Evolutionary conservation across 2,113 vertebrate species (phyloP), one percentile per base, ranked within the genome.

Genomic region (Podocnemis expansa): DNA sequence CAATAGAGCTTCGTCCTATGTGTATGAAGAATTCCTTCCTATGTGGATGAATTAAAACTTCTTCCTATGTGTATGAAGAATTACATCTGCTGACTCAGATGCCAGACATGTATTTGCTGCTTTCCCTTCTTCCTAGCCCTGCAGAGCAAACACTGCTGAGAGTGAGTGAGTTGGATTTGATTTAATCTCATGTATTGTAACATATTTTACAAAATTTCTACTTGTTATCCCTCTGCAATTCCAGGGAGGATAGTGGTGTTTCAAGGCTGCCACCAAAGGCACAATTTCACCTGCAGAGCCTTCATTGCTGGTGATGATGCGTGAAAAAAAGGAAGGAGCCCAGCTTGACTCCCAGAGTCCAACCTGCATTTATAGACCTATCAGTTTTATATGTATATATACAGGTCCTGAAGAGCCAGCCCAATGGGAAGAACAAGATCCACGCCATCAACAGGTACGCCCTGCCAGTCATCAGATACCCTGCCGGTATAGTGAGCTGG

Each of bases 61-160:
- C 95, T 91, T 95, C 87, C 86, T 96, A 25, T 0, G 21, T 58
- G 80, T 95, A 54, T 89, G 91, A 96, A 95, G 95, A 97, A 94
- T 95, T 93, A 58, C 83, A 84, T 41, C 55, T 90, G 86, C 86
- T 96, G 94, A 96, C 92, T 96, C 84, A 93, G 87, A 88, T 91
- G 95, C 90, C 92, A 96, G 95, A 90, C 73, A 4, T 7, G 78
- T 96, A 96, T 96, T 96, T 97, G 93, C 93, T 96, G 91, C 89
- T 84, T 27, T 86, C 89, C 27, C 38, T 27, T 90, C 52, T 90
- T 89, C 78, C 86, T 82, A 94, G 49, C 80, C 91, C 89, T 92
- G 88, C 60, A 80, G 85, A 84, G 92, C 67, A 79, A 89, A 93
- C 82, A 9, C 82, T 90, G 81, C 67, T 70, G 21, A 86, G 41